Conservation (phyloP, 92 coral and sea anemone genomes). For the Siderastrea siderea region DNA sequence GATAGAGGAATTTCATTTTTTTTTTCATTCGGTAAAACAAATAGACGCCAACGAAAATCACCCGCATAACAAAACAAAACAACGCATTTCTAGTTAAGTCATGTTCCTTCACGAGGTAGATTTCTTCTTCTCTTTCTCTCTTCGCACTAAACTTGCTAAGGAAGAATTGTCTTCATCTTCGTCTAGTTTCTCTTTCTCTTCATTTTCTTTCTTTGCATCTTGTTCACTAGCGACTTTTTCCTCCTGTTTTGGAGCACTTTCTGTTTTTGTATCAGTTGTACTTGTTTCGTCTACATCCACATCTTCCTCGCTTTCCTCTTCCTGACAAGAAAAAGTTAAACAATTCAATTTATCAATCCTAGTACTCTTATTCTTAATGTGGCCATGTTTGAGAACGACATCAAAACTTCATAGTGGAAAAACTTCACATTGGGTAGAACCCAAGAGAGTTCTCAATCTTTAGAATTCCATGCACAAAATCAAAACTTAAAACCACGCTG, state of each 20-base stretch:
- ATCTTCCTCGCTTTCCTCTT: slow-evolving; percentile 54
- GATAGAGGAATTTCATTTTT: too few species aligned
- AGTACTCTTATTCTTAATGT: too few species aligned
- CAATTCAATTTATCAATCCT: neutral
- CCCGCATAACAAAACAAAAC: neutral
- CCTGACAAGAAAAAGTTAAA: slow-evolving; percentile 6
- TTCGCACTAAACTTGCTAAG: slow-evolving; percentile 12
- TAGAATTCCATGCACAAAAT: too few species aligned
- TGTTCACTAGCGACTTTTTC: neutral
- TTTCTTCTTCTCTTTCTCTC: slow-evolving; percentile 12
- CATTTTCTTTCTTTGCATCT: neutral
- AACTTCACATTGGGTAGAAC: too few species aligned
- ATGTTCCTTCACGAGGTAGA: neutral
- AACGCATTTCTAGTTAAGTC: neutral
- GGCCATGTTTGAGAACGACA: too few species aligned
- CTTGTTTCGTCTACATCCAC: slow-evolving; percentile 21
- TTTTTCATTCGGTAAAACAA: too few species aligned
- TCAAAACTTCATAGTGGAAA: too few species aligned
- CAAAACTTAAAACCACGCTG: too few species aligned
- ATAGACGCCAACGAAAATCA: too few species aligned
- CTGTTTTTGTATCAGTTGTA: slow-evolving; percentile 2
- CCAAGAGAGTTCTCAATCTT: too few species aligned
- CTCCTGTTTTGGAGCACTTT: neutral
- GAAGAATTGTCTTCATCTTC: slow-evolving; percentile 33
- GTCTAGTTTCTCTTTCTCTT: neutral